Evolutionary conservation across 2,888 invertebrate species (phyloP).

Genomic region (Tachina grossa): DNA sequence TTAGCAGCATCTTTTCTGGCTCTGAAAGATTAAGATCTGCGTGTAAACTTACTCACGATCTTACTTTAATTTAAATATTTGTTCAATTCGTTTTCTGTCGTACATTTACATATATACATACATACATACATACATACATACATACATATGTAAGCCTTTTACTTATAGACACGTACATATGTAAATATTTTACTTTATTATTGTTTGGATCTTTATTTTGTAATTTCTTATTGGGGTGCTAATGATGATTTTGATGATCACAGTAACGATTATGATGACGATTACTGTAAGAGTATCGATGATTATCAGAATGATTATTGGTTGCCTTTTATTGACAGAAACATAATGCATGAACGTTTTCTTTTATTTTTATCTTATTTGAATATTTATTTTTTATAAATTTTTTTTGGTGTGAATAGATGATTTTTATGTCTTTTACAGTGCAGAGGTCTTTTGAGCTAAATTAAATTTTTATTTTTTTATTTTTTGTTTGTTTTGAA

Average conservation of each 20-base stretch:
- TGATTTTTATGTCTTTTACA: conserved; percentile 69
- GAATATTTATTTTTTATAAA: conserved; percentile 5
- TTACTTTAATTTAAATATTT: conserved; percentile 11
- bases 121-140: too few species aligned
- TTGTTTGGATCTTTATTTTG: conserved; percentile 58
- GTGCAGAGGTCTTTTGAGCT: conserved; percentile 54
- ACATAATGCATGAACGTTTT: conserved; percentile 32
- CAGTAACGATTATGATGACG: conserved; percentile 75
- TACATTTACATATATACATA: background rate
- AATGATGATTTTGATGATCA: conserved; percentile 74
- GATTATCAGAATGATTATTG: conserved; percentile 71
- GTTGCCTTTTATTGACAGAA: conserved; percentile 64
- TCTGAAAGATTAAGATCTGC: background rate
- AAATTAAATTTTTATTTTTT: background rate
- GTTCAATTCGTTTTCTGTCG: conserved; percentile 26
- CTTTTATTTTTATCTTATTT: background rate
- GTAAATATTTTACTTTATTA: conserved; percentile 32
- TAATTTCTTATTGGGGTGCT: conserved; percentile 74
- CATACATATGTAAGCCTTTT: too few species aligned
- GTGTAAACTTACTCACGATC: background rate
- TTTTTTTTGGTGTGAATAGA: conserved; percentile 69
- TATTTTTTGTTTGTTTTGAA: background rate
- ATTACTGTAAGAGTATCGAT: conserved; percentile 73
- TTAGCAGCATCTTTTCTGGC: background rate
- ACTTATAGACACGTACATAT: background rate